These are phyloP conservation scores for Ascaphus truei DNA, from an alignment of 2,113 vertebrate genomes.

Conservation along the genomic window DNA sequence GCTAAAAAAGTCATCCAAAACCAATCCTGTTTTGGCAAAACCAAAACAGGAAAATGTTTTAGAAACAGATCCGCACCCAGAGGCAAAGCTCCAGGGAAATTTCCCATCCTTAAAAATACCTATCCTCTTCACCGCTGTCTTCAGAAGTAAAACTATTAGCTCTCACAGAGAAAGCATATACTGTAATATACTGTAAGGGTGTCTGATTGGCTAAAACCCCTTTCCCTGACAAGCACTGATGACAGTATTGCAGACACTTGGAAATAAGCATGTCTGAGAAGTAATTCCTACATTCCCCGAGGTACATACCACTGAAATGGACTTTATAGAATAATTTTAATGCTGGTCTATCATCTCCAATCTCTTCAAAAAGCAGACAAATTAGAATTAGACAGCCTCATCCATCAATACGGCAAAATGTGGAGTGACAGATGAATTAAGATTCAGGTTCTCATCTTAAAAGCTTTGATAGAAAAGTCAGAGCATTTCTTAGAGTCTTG, in stretches of 20 bases:
- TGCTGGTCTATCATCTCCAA: not conserved
- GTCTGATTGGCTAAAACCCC: not conserved
- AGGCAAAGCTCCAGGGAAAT: too few species aligned
- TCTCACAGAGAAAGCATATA: too few species aligned
- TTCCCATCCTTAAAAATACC: too few species aligned
- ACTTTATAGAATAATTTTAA: not conserved
- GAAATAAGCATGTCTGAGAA: not conserved
- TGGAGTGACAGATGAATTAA: conserved; percentile 8
- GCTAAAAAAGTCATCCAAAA: too few species aligned
- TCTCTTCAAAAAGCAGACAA: not conserved
- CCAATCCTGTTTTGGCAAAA: too few species aligned
- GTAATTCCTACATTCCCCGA: not conserved
- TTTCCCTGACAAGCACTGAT: not conserved
- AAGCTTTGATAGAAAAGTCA: not conserved
- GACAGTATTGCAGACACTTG: not conserved
- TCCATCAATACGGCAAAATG: not conserved
- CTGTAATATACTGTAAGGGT: too few species aligned
- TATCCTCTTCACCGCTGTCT: too few species aligned
- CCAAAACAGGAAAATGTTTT: too few species aligned
- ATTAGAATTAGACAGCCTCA: not conserved
- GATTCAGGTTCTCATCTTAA: not conserved
- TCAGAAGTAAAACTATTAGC: too few species aligned
- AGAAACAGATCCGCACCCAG: too few species aligned
- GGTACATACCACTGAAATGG: not conserved
- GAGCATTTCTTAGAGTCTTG: too few species aligned